Evolutionary conservation across 2,113 vertebrate species (phyloP), one percentile per base, ranked within the genome.

Genomic region (Hippocampus comes): DNA sequence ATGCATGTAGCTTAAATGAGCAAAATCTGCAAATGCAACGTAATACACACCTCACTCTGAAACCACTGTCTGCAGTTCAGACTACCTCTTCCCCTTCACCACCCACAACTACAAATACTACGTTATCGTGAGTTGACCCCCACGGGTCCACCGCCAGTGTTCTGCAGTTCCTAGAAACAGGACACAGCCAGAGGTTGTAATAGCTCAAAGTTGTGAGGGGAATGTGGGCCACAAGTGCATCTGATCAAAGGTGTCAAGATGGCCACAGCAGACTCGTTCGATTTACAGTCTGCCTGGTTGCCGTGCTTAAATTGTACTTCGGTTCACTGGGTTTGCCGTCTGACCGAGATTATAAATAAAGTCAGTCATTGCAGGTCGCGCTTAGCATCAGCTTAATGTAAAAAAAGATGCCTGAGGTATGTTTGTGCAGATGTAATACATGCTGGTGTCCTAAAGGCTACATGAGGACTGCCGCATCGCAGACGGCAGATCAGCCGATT

Each of bases 341-440:
- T 75, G 77, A 77, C 15, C 59, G 64, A 86, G 51, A 74, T 79
- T 82, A 85, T 79, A 78, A 83, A 87, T 82, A 81, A 66, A 75
- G 75, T 10, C 51, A 23, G 80, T 79, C 78, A 79, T 55, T 21
- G 5, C 77, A 73, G 81, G 74, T 71, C 76, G 9, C 10, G 11
- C 67, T 63, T 74, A 56, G 59, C 18, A 43, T 76, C 53, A 38
- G 57, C 82, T 68, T 76, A 70, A 64, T 23, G 67, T 42, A 57
- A 41, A 73, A 49, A 70, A 65, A 76, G 77, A 59, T 53, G 49
- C 46, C 15, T 48, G 15, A 4, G 14, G 12, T 48, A 15, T 64
- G 77, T 79, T 76, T 81, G 77, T 74, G 20, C 80, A 18, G 78
- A 70, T 82, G 78, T 82, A 72, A 73, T 75, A 34, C 71, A 78